These are phyloP conservation scores for Diplogasteroides magnus DNA, from an alignment of 1,140 invertebrate species.

Conservation along the genomic window DNA sequence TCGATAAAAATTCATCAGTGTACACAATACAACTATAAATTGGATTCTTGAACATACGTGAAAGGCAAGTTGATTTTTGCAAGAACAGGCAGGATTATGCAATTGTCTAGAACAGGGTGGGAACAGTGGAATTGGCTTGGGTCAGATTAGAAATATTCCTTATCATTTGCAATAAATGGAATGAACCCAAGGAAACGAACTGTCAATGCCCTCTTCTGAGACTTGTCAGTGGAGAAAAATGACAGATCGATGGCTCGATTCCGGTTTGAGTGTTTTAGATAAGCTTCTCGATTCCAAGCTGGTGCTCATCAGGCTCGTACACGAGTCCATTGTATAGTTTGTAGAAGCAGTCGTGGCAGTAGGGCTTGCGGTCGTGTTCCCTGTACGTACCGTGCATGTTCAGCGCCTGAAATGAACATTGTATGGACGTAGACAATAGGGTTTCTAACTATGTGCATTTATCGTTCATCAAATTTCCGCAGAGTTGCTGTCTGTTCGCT, in stretches of 20 bases:
- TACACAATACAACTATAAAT: too few relatives aligned
- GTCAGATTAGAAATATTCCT: not conserved
- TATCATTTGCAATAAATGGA: not conserved
- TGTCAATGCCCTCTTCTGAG: too few relatives aligned
- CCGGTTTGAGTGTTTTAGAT: conserved; percentile 22
- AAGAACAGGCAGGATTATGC: not conserved
- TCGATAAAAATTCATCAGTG: too few relatives aligned
- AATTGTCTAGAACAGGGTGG: not conserved
- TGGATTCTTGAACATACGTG: too few relatives aligned
- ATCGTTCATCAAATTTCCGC: too few relatives aligned
- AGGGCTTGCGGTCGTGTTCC: conserved; percentile 49
- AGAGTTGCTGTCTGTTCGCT: too few relatives aligned
- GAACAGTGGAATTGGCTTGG: not conserved
- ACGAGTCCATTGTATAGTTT: conserved; percentile 53
- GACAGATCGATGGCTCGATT: not conserved
- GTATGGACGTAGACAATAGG: too few relatives aligned
- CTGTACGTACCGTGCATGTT: conserved; percentile 53
- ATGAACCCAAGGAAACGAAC: too few relatives aligned
- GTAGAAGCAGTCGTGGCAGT: conserved; percentile 54
- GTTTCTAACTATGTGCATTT: too few relatives aligned
- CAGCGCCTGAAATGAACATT: conserved; percentile 37
- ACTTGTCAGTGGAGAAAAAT: not conserved
- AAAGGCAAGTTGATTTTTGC: too few relatives aligned
- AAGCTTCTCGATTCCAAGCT: conserved; percentile 37
- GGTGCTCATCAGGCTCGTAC: conserved; percentile 36